These are phyloP conservation scores for Heliopora coerulea DNA, from an alignment of 92 coral and sea anemone species.

Conservation along the genomic window DNA sequence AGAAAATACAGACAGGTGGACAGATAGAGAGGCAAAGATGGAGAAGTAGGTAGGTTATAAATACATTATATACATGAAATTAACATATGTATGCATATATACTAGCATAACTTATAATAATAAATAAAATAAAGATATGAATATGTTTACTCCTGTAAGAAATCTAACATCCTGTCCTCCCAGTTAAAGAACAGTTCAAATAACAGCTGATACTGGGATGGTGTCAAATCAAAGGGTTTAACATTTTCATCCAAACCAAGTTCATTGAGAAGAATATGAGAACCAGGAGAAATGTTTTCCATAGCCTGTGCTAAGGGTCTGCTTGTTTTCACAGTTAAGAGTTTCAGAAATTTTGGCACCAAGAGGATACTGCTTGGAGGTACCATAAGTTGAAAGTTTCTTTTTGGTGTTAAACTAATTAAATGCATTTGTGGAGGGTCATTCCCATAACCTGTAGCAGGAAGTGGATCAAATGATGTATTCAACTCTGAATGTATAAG, in stretches of 20 bases:
- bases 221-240: slow-evolving; percentile 59
- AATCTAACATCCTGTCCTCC: slow-evolving; percentile 73
- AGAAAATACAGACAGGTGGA: too few relatives aligned
- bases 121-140: too few relatives aligned
- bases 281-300: slow-evolving; percentile 84
- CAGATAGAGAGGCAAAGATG: too few relatives aligned
- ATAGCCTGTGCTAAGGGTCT: slow-evolving; percentile 67
- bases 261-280: slow-evolving; percentile 62
- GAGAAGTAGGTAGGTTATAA: too few relatives aligned
- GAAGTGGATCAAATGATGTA: slow-evolving; percentile 69
- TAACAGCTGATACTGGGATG: slow-evolving; percentile 66
- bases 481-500: slow-evolving; percentile 71
- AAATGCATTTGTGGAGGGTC: slow-evolving; percentile 58
- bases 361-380: slow-evolving; percentile 60
- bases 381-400: slow-evolving; percentile 47
- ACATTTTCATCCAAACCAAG: slow-evolving; percentile 57
- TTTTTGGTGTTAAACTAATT: slow-evolving; percentile 78
- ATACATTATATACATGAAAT: too few relatives aligned
- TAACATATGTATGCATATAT: too few relatives aligned
- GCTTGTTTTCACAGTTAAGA: slow-evolving; percentile 74
- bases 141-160: slow-evolving; percentile 45
- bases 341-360: slow-evolving; percentile 77
- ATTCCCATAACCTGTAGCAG: slow-evolving; percentile 45
- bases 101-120: too few relatives aligned
- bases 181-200: slow-evolving; percentile 76